Evolutionary conservation across 2,797 vertebrate species (phyloP).

Genomic region (Labroides dimidiatus): DNA sequence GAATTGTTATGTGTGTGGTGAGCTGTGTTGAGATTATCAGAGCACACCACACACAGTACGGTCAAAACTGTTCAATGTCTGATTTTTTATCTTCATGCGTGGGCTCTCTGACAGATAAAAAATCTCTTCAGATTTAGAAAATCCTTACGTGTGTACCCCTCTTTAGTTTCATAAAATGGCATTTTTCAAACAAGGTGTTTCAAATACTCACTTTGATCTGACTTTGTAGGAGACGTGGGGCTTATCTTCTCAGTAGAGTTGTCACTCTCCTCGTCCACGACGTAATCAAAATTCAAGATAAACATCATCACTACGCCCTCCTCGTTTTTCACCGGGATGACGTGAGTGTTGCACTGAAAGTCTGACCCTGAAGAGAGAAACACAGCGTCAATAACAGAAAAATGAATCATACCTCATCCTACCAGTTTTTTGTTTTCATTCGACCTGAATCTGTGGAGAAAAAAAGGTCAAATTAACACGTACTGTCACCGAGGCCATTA

Average conservation of each 20-base stretch:
- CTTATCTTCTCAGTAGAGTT: slow-evolving; percentile 91
- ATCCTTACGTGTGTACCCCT: too few species aligned
- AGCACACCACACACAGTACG: too few species aligned
- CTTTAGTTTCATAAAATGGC: too few species aligned
- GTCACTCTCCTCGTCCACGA: slow-evolving; percentile 89
- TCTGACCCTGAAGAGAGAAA: slow-evolving; percentile 88
- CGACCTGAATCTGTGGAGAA: neutral
- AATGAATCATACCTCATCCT: slow-evolving; percentile 1
- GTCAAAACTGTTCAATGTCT: too few species aligned
- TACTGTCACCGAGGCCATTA: neutral
- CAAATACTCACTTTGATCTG: slow-evolving; percentile 92
- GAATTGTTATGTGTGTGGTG: too few species aligned
- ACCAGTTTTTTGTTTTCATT: slow-evolving; percentile 2
- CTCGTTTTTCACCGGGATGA: slow-evolving; percentile 99
- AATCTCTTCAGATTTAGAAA: too few species aligned
- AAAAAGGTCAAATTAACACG: neutral
- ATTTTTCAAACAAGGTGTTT: too few species aligned
- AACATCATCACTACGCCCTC: slow-evolving; percentile 99
- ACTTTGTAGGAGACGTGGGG: slow-evolving; percentile 91
- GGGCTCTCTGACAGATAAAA: too few species aligned
- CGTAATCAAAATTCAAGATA: slow-evolving; percentile 96
- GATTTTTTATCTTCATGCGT: too few species aligned
- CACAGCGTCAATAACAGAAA: slow-evolving; percentile 31
- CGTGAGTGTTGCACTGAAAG: slow-evolving; percentile 95
- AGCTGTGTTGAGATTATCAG: too few species aligned